Evolutionary conservation across 2,888 invertebrate genomes (phyloP), one percentile per base, ranked within the genome.

Genomic region (Ptilodon capucinus): DNA sequence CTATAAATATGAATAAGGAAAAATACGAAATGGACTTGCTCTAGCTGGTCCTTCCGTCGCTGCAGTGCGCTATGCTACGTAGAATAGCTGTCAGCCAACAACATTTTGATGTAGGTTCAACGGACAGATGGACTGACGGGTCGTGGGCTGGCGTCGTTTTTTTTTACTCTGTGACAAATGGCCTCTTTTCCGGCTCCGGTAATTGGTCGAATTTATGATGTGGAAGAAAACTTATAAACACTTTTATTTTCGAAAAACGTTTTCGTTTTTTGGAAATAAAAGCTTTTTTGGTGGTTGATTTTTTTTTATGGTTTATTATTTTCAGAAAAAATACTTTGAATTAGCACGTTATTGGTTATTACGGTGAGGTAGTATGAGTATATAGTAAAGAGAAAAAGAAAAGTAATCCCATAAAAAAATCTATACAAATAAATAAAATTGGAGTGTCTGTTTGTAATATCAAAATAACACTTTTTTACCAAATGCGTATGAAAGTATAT

Each of bases 151-250:
- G 55, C 62, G 54, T 54, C 65, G 65, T 74, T 79, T 83, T 84
- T n/a, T 81, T 81, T 79, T 74, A 78, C 71, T 64, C 74, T 63
- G 83, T 86, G 86, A 85, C 84, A 86, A 86, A 86, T 86, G 79
- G 79, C 71, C 70, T 64, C 70, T 68, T 74, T 74, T 70, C 70
- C 62, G 73, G 71, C 64, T 67, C 62, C 71, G 56, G 84, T 86
- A 84, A 85, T 86, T 82, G 86, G 80, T 76, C 60, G 73, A 82
- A 80, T 84, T 82, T 79, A 79, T 76, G 73, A 74, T 68, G 73
- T 54, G 64, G 62, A 66, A 71, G 62, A 60, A 67, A 62, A 57
- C 59, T 60, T 60, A 60, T 51, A 55, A 56, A 48, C 53, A 54
- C 47, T 54, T 62, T 64, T n/a, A n/a, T n/a, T 57, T 45, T 19